Percentiles rank a stretch among this genome's conserved stretches.
phyloP scores from a whole-genome alignment of 2,888 invertebrate species.

The Lycia hirtaria region DNA sequence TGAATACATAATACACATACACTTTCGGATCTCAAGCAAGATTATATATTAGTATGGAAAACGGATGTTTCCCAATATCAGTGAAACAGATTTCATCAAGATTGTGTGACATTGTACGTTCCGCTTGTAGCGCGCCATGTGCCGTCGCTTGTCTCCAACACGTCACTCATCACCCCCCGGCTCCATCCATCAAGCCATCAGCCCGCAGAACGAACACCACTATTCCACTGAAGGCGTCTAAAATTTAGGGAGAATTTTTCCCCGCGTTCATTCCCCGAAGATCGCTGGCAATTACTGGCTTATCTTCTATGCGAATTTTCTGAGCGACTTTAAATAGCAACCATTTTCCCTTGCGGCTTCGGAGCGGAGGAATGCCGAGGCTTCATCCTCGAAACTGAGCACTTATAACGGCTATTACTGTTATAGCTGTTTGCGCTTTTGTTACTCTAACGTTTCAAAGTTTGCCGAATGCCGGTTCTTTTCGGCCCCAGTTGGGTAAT shows the following conservation, averaged over 20 bases:
- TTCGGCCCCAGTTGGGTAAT: constrained; percentile 33
- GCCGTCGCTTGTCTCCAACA: background rate
- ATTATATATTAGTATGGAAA: too few species aligned
- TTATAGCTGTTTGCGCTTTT: constrained; percentile 51
- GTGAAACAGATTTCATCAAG: background rate
- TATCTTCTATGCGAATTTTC: constrained; percentile 76
- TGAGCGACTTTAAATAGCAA: constrained; percentile 77
- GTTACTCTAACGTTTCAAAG: constrained; percentile 49
- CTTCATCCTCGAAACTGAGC: constrained; percentile 60
- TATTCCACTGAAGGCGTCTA: constrained; percentile 54
- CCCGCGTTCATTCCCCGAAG: constrained; percentile 60
- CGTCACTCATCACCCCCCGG: constrained; percentile 8
- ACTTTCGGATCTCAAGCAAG: too few species aligned
- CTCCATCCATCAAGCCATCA: background rate
- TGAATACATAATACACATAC: too few species aligned
- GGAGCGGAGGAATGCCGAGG: constrained; percentile 56
- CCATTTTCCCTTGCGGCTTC: constrained; percentile 68
- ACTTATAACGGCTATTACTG: constrained; percentile 60
- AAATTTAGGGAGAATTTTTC: constrained; percentile 53
- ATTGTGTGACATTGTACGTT: background rate
- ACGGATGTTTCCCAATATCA: too few species aligned
- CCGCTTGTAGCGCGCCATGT: too few species aligned
- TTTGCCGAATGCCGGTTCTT: constrained; percentile 26
- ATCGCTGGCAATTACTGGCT: constrained; percentile 72
- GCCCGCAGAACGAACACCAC: constrained; percentile 43